Evolutionary conservation across 2,888 invertebrate genomes (phyloP), one percentile per base, ranked within the genome.

Genomic region (Ormyrus pomaceus): DNA sequence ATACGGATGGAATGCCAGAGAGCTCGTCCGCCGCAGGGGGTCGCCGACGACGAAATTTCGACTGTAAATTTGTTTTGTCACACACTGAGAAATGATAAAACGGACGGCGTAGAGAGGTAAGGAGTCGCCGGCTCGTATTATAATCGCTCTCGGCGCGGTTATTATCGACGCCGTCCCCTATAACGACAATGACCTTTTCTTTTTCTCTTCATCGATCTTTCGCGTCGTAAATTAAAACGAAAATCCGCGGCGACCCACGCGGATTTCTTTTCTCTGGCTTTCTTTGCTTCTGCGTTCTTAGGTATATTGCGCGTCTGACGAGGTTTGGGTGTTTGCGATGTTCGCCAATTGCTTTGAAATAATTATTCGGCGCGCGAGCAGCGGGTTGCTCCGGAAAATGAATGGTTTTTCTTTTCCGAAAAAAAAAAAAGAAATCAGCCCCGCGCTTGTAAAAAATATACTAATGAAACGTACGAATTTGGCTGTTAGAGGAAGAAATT

Each of bases 61-160:
- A 82, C 82, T 83, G 84, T 84, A 85, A 86, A 86, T 84, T 84
- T 86, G 86, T 87, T 87, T 86, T 86, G 87, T 87, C 86, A 85
- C 86, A 85, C 83, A 19, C 19, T 80, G 81, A 84, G 70, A 19
- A 82, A 83, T 84, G 85, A 86, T 87, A 85, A 86, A 86, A 84
- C 19, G 56, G 68, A 74, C 51, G 73, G 2, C 6, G 58, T 6
- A 45, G 19, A 45, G 19, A 6, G 13, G 58, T 5, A 59, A n/a
- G 13, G 45, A 64, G 9, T 6, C 8, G 51, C 5, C 9, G 64
- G 64, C 56, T 64, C 64, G 64, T 73, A 50, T 46, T 13, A 13
- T 9, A 46, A 11, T 50, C 19, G 46, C 13, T 19, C 19, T 19
- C 2, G 53, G 46, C 53, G 68, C 8, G 50, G 19, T 19, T 19